Base-by-base conservation (phyloP, 2,888 invertebrate species). In the Busseola fusca region DNA sequence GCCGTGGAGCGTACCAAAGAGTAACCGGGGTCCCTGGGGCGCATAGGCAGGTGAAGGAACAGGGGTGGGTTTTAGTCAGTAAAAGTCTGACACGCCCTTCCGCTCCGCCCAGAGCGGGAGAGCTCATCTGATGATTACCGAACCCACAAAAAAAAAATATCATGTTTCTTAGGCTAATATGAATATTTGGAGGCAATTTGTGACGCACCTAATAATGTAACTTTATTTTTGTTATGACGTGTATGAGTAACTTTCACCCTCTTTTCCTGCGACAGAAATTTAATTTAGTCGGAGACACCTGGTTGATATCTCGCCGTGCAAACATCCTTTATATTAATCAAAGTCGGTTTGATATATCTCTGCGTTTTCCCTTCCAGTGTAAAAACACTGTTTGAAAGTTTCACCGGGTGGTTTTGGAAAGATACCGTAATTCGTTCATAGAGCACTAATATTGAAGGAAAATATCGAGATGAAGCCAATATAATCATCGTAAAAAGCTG, bases 221-320 rank as follows among this genome's bases (percentile, higher is more conserved):
- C 56, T 72, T 72, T 74, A 66, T 80, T 73, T 73, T 73, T 73
- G 63, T 70, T 70, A 78, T 64, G 59, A 59, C 59, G 71, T 60
- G 68, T 78, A 69, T 84, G 82, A 80, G 81, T 76, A 78, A 64
- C 80, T 70, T 66, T 60, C 71, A 68, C 76, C 58, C 72, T 80
- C 76, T 84, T 85, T 86, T 80, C 80, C 74, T 76, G 71, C 71
- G 78, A 74, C 79, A 80, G 76, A 85, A 86, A 86, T 88, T 84
- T 85, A 88, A 88, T 88, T 88, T 85, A 66, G 77, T 74, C 25
- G 74, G 73, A 77, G 78, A 78, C 85, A 87, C 83, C 84, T 88
- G 87, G 75, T 76, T 69, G 76, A 72, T 81, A 85, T 87, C 86
- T 80, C 82, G 77, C 82, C 74, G 75, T 68, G 68, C 78, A 80